Evolutionary conservation across 2,797 vertebrate genomes (phyloP).

Genomic region (Pagetopsis macropterus): DNA sequence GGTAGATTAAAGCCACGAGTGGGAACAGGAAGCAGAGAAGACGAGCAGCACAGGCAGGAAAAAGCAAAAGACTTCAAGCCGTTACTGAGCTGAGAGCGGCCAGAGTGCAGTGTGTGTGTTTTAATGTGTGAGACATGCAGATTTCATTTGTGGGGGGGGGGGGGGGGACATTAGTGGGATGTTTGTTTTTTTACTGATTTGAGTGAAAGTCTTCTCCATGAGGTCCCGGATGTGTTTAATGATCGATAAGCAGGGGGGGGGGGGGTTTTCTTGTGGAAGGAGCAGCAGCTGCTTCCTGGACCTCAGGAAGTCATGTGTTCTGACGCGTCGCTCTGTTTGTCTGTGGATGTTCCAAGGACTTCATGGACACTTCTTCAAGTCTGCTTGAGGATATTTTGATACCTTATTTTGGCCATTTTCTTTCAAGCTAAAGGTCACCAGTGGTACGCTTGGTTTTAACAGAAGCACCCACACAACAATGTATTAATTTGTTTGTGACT

Average conservation of each 20-base stretch:
- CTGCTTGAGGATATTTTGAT: not conserved
- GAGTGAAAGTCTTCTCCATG: constrained; percentile 56
- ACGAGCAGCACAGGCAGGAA: constrained; percentile 66
- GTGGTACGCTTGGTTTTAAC: not conserved
- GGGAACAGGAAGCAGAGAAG: constrained; percentile 9
- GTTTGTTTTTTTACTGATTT: constrained; percentile 44
- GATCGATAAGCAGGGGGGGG: constrained; percentile 27
- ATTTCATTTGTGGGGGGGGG: constrained; percentile 24
- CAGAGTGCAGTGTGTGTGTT: constrained; percentile 54
- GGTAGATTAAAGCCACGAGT: constrained; percentile 38
- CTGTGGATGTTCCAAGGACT: constrained; percentile 67
- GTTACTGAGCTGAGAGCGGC: constrained; percentile 65
- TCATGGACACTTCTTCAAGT: too few species aligned
- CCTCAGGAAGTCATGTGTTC: constrained; percentile 39
- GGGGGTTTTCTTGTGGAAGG: constrained; percentile 22
- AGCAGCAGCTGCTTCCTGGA: constrained; percentile 57
- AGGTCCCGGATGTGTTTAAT: constrained; percentile 49
- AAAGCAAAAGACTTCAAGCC: constrained; percentile 77
- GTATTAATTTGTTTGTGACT: too few species aligned
- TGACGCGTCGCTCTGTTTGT: constrained; percentile 61
- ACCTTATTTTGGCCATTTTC: not conserved
- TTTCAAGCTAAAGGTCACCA: not conserved
- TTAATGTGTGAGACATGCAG: constrained; percentile 54
- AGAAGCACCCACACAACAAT: too few species aligned
- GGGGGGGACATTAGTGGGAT: constrained; percentile 71